Percentiles rank a stretch among this genome's conserved stretches.
Evolutionary conservation across 2,113 vertebrate species (phyloP).

Genomic region (Callaeas wilsoni): DNA sequence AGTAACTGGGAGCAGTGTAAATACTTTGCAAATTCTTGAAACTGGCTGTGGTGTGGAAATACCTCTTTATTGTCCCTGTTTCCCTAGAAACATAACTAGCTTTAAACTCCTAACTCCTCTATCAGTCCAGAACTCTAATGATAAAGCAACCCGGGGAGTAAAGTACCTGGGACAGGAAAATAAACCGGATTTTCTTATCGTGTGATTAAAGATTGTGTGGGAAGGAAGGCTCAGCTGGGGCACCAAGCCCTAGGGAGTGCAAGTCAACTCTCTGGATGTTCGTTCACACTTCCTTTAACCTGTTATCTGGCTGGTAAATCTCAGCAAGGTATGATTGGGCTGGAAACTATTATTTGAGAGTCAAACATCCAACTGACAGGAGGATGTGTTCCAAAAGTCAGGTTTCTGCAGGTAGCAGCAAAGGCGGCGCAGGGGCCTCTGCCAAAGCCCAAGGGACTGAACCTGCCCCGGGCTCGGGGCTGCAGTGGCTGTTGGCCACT

Average conservation of each 20-base stretch:
- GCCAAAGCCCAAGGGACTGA: background rate
- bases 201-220: background rate
- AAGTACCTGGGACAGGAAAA: background rate
- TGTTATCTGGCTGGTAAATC: slow-evolving; percentile 15
- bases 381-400: slow-evolving; percentile 20
- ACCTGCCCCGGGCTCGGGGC: background rate
- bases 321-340: background rate
- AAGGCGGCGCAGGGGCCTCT: background rate
- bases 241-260: background rate
- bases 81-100: background rate
- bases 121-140: background rate
- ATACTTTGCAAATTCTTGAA: background rate
- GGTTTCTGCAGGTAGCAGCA: slow-evolving; percentile 53
- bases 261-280: background rate
- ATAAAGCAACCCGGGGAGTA: background rate
- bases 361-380: background rate
- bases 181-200: background rate
- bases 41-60: background rate
- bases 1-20: background rate
- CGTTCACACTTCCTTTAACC: background rate
- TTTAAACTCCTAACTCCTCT: background rate
- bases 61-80: background rate
- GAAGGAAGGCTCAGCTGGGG: background rate
- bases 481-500: background rate
- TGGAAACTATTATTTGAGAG: slow-evolving; percentile 7